phyloP scores from a whole-genome alignment of 2,113 vertebrate species.

The Diglossa brunneiventris region DNA sequence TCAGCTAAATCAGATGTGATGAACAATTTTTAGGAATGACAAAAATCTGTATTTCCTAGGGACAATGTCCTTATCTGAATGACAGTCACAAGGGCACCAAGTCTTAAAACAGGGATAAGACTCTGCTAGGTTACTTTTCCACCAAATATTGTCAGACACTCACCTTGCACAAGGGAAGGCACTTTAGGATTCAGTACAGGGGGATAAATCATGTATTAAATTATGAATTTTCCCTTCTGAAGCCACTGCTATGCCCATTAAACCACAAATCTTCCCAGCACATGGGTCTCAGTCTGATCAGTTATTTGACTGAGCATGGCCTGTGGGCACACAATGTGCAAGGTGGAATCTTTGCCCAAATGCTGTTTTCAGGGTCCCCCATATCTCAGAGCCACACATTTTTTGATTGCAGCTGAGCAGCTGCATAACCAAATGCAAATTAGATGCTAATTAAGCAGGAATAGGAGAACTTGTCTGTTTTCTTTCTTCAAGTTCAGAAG shows the following conservation, averaged over 20 bases:
- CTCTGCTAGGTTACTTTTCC: background rate
- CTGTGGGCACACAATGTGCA: background rate
- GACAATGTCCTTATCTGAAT: background rate
- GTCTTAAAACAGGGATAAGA: background rate
- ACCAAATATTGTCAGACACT: background rate
- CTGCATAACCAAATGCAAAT: background rate
- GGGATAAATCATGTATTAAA: background rate
- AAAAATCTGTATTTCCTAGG: background rate
- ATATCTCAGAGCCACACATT: background rate
- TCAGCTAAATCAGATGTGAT: slow-evolving; percentile 4
- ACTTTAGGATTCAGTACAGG: background rate
- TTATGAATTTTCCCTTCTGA: background rate
- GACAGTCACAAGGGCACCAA: background rate
- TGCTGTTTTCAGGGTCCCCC: background rate
- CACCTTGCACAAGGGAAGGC: background rate
- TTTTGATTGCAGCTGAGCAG: background rate
- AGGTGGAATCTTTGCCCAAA: background rate
- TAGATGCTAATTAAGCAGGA: background rate
- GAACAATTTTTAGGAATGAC: slow-evolving; percentile 9
- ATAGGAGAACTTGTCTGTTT: background rate
- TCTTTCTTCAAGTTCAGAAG: background rate
- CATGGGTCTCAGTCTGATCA: background rate
- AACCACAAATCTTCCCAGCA: background rate
- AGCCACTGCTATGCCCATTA: background rate
- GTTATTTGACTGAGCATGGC: background rate